A percentile compares a stretch with the other conserved stretches of the same genome.
Conservation (phyloP, 2,113 vertebrate species). For the Xenopus laevis region DNA sequence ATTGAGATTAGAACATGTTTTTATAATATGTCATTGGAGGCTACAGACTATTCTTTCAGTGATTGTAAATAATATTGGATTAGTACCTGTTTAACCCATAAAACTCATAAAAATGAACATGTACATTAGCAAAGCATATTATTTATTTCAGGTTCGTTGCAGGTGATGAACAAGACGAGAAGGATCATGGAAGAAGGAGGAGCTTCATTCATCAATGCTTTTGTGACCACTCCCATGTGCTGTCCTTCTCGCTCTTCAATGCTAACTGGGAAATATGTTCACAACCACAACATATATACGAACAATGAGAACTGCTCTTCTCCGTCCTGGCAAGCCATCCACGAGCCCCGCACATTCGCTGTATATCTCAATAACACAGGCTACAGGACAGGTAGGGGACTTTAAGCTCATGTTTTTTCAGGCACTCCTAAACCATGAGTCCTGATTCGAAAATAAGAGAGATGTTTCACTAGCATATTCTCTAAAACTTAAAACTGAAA, state of each 20-base stretch:
- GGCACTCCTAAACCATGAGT: no score
- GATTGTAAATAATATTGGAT: no score
- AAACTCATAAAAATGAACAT: neutral
- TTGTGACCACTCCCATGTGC: constrained; percentile 97
- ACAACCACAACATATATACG: constrained; percentile 98
- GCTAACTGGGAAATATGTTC: constrained; percentile 96
- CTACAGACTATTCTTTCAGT: no score
- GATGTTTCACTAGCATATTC: no score
- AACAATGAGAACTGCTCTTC: constrained; percentile 99
- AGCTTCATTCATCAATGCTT: constrained; percentile 88
- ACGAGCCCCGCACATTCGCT: constrained; percentile 91
- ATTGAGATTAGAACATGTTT: no score
- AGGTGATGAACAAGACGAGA: constrained; percentile 98
- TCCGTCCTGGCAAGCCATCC: constrained; percentile 91
- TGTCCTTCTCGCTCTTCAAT: constrained; percentile 94
- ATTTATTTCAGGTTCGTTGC: constrained; percentile 81
- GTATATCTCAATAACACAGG: constrained; percentile 98
- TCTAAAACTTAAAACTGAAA: no score
- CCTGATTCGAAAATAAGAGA: no score
- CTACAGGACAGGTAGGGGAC: constrained; percentile 86
- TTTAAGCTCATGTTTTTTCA: neutral
- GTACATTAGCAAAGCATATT: constrained; percentile 36
- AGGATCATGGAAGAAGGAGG: constrained; percentile 94
- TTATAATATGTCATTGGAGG: no score
- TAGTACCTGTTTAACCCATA: no score